Evolutionary conservation across 2,797 vertebrate genomes (phyloP), one percentile per base, ranked within the genome.

Genomic region (Notoglanidium macrostoma): DNA sequence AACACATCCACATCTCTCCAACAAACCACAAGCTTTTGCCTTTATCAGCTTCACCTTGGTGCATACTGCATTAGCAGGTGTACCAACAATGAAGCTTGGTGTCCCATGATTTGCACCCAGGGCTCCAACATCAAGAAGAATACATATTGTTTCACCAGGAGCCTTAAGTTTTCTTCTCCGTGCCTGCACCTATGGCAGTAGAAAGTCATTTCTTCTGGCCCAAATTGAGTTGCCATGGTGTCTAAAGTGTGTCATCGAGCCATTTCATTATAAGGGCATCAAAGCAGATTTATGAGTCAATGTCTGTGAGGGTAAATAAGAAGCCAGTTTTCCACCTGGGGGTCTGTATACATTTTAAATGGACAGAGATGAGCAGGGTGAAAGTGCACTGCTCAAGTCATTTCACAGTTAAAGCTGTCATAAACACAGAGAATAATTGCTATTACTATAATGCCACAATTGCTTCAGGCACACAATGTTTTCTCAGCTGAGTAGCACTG

Each of bases 191-290:
- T 40, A 70, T 65, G 57, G 76, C 65, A 49, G 40, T 10, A 55
- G 61, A 70, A 59, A 85, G 78, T 83, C 72, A 83, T 86, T 86
- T 86, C 67, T 78, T 83, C 35, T 86, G 83, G 67, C 78, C 59
- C 83, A 70, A 84, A 83, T 55, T 74, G 61, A 70, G 90, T 89
- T 90, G 74, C 82, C 85, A 90, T 86, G 87, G 86, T 44, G 40
- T 86, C 87, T 63, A 61, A 89, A 77, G 57, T 89, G 87, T 80
- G 88, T 81, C 86, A 89, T n/a, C 82, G 76, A 57, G 83, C 81
- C 44, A 5, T 88, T 90, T 88, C 84, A 88, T 89, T 85, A 85
- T 81, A 86, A 86, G 70, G 11, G 84, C 82, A 87, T 88, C 84
- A 88, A 84, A 86, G 86, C 44, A 86, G 85, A 89, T 86, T 80